Evolutionary conservation across 1,140 invertebrate species (phyloP).

Genomic region (Camponotus floridanus): DNA sequence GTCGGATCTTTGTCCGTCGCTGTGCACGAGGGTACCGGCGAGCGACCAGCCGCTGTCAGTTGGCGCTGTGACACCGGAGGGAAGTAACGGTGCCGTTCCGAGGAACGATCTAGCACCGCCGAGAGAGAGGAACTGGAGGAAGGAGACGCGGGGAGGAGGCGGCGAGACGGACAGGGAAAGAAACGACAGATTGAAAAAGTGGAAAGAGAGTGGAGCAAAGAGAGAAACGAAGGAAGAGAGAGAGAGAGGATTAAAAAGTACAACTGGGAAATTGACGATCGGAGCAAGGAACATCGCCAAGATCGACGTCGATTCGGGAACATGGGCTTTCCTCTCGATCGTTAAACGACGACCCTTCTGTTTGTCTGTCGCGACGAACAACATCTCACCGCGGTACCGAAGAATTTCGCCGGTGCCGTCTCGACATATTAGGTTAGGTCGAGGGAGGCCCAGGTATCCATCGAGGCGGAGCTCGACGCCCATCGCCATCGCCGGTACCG

Average conservation of each 20-base stretch:
- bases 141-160: slow-evolving; percentile 20
- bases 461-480: slow-evolving; percentile 61
- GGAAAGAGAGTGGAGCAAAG: slow-evolving; percentile 8
- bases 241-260: slow-evolving; percentile 2
- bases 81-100: slow-evolving; percentile 73
- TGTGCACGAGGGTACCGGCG: slow-evolving; percentile 81
- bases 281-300: slow-evolving; percentile 22
- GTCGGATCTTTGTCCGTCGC: slow-evolving; percentile 72
- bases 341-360: slow-evolving; percentile 6
- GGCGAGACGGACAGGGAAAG: slow-evolving; percentile 46
- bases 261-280: slow-evolving; percentile 39
- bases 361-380: neutral
- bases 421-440: slow-evolving; percentile 52
- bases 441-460: slow-evolving; percentile 45
- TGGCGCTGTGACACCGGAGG: slow-evolving; percentile 78
- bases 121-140: slow-evolving; percentile 30
- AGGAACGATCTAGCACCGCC: slow-evolving; percentile 62
- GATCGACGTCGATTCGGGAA: neutral
- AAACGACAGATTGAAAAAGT: slow-evolving; percentile 13
- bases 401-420: slow-evolving; percentile 41
- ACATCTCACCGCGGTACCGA: neutral
- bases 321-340: neutral
- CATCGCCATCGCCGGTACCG: slow-evolving; percentile 46
- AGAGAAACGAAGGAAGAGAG: neutral
- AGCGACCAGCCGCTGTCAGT: slow-evolving; percentile 77